Evolutionary conservation across 2,888 invertebrate species (phyloP), one percentile per base, ranked within the genome.

Genomic region (Ypsolopha scabrella): DNA sequence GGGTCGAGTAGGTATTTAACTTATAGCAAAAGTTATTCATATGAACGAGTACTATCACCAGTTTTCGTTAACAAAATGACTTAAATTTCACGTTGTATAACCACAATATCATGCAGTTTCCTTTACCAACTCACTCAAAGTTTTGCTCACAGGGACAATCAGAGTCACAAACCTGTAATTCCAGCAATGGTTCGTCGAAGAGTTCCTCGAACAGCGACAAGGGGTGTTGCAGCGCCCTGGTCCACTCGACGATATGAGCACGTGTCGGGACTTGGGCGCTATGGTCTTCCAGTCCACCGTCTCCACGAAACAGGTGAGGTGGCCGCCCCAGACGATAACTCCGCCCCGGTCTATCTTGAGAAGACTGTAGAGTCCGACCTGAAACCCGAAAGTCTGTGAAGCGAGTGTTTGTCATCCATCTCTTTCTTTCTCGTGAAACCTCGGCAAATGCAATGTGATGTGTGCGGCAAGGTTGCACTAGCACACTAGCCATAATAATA

Each of bases 331-430:
- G 44, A 98, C 89, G 33, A 93, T 89, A 0, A 97, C 93, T 6
- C 92, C 92, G 0, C 98, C 98, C 52, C 93, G 88, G 56, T 92
- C 90, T 56, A 98, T 94, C 59, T 91, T 89, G 0, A 90, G 80
- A 45, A 97, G 81, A 38, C 90, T 91, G 51, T 80, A 87, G 7
- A 96, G 88, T 36, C 94, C 95, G 53, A 98, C 89, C 90, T 94
- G 77, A 68, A 81, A 58, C 24, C 24, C 24, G 24, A 24, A 24
- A 24, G 24, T 24, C 24, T 24, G 4, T 24, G 24, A 24, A 4
- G 24, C 24, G 24, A 24, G 24, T 24, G 24, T 24, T 24, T 24
- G 24, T 3, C n/a, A n/a, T n/a, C n/a, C n/a, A n/a, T n/a, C n/a
- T n/a, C n/a, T n/a, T n/a, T n/a, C n/a, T n/a, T n/a, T n/a, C n/a